phyloP scores from a whole-genome alignment of 2,113 vertebrate genomes.

The Coryphaenoides rupestris region DNA sequence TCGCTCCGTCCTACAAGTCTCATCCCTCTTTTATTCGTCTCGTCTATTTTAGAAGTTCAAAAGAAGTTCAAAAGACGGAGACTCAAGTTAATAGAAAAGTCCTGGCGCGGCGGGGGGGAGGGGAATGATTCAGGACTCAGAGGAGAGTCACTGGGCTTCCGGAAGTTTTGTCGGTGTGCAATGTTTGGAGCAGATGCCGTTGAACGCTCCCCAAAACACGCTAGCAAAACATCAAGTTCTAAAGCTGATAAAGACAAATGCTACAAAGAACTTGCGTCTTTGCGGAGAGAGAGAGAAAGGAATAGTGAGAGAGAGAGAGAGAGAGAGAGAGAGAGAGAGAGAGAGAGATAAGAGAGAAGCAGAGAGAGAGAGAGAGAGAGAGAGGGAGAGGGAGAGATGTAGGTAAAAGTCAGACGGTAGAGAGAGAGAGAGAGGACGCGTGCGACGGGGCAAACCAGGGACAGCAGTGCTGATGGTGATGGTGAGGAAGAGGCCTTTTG shows the following conservation, averaged over 20 bases:
- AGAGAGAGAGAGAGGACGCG: neutral
- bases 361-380: conserved; percentile 4
- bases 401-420: neutral
- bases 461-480: conserved; percentile 1
- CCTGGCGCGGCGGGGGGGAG: conserved; percentile 39
- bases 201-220: too few species aligned
- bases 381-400: neutral
- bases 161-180: too few species aligned
- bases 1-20: conserved; percentile 65
- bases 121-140: neutral
- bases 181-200: too few species aligned
- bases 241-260: too few species aligned
- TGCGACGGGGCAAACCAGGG: neutral
- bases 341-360: conserved; percentile 27
- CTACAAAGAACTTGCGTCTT: too few species aligned
- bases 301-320: neutral
- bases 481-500: conserved; percentile 61
- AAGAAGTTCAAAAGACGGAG: conserved; percentile 96
- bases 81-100: conserved; percentile 87
- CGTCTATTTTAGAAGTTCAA: conserved; percentile 79
- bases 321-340: neutral
- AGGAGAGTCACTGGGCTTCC: too few species aligned
- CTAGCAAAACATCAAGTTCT: neutral
- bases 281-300: neutral
- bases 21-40: conserved; percentile 61